A percentile compares a stretch with the other conserved stretches of the same genome.
phyloP scores from a whole-genome alignment of 2,888 invertebrate genomes.

The Dusona sp. region DNA sequence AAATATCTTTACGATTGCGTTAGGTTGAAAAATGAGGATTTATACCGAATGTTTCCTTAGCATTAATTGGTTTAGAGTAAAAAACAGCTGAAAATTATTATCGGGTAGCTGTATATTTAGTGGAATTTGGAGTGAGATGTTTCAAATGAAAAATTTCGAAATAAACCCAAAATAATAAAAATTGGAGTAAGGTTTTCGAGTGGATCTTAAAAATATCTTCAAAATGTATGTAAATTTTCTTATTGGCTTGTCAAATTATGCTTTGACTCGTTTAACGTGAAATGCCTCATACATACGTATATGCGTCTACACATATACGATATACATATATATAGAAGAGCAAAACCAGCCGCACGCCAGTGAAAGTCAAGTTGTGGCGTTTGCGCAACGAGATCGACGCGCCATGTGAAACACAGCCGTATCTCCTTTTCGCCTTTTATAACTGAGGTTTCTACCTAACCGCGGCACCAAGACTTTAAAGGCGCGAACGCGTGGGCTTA shows the following conservation, averaged over 20 bases:
- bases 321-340: constrained; percentile 46
- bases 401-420: constrained; percentile 70
- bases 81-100: too few species aligned
- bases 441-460: constrained; percentile 64
- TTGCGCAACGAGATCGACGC: constrained; percentile 82
- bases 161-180: neutral
- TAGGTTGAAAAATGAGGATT: too few species aligned
- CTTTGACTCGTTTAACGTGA: constrained; percentile 18
- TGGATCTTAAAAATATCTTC: neutral
- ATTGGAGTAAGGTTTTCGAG: too few species aligned
- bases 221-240: neutral
- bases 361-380: constrained; percentile 81
- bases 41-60: too few species aligned
- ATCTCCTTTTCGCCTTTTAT: constrained; percentile 76
- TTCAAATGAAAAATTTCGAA: too few species aligned
- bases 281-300: constrained; percentile 7
- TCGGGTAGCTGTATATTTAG: too few species aligned
- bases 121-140: too few species aligned
- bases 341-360: constrained; percentile 70
- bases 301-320: too few species aligned
- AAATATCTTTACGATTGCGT: too few species aligned
- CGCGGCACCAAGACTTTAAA: constrained; percentile 78
- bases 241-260: neutral
- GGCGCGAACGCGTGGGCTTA: constrained; percentile 76
- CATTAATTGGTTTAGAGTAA: too few species aligned